Base-by-base conservation (phyloP, 2,113 vertebrate genomes). In the Pollimyrus isidori region DNA sequence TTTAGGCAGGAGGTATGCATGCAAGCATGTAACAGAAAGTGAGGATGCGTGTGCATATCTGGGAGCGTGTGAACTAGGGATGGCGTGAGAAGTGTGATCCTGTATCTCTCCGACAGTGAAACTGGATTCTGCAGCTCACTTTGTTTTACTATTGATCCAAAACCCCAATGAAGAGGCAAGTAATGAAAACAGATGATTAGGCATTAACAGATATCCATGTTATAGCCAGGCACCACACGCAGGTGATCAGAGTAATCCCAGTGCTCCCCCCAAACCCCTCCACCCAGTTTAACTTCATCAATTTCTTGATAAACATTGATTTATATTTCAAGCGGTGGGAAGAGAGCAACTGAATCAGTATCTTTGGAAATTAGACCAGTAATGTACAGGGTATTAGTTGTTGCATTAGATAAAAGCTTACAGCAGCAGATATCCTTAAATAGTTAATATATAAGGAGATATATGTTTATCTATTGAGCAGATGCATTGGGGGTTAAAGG, bases 71-170 rank as follows among this genome's bases (percentile, higher is more conserved):
- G 9, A 21, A 35, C 13, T 26, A 2, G 62, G 62, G 30, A 17
- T 17, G 15, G 69, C 21, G 7, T 80, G 45, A 30, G 39, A 73
- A 21, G 52, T 82, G 48, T n/a, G 62, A 35, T 50, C 48, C 30
- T 83, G 35, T 11, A 3, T 58, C 90, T n/a, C 89, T 88, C 89
- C 53, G 88, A 90, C 92, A 91, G 91, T 92, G 91, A 92, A 93
- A 93, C 93, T 92, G 91, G 91, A 93, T 91, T 91, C 89, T 89
- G 82, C 91, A 91, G 91, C 90, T 91, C 89, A 84, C 91, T 90
- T 80, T 85, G 13, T 92, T 87, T 86, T 88, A 89, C 62, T 92
- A 93, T 92, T 93, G 92, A 94, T 94, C 92, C 89, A 46, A 56
- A 85, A 39, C 46, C 42, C n/a, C 73, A 48, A 90, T 45, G 23